phyloP scores from a whole-genome alignment of 1,140 invertebrate genomes.

The Temnothorax curvispinosus region DNA sequence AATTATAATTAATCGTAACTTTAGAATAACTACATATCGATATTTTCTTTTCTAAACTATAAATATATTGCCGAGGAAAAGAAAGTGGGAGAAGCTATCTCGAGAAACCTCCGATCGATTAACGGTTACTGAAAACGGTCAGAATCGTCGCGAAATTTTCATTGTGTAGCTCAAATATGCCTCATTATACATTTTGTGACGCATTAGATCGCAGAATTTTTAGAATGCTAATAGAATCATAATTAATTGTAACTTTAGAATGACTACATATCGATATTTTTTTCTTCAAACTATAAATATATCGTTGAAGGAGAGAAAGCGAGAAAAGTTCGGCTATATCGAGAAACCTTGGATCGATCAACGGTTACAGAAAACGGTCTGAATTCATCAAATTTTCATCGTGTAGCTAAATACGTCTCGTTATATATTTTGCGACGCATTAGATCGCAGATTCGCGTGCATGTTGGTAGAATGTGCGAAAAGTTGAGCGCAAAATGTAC shows the following conservation, averaged over 20 bases:
- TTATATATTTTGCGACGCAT: not conserved
- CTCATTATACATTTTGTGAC: not conserved
- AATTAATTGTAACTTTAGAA: not conserved
- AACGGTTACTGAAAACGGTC: no score
- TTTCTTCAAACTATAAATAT: not conserved
- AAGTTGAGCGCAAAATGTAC: constrained; percentile 10
- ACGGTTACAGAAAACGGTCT: no score
- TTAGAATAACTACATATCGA: not conserved
- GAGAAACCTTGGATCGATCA: not conserved
- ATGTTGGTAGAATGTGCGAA: not conserved
- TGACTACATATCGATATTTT: not conserved
- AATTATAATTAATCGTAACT: not conserved
- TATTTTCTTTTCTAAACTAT: not conserved
- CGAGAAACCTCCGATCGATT: not conserved
- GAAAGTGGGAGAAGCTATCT: not conserved
- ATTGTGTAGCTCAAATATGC: not conserved
- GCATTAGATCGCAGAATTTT: not conserved
- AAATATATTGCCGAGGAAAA: not conserved
- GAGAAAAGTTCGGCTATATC: not conserved
- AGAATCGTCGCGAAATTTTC: not conserved
- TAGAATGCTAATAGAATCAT: not conserved
- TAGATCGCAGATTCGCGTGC: constrained; percentile 11
- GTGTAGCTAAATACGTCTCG: not conserved
- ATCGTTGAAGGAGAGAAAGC: not conserved
- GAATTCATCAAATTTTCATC: not conserved